These are phyloP conservation scores for Platyura marginata DNA, from an alignment of 1,140 invertebrate genomes.

Conservation along the genomic window DNA sequence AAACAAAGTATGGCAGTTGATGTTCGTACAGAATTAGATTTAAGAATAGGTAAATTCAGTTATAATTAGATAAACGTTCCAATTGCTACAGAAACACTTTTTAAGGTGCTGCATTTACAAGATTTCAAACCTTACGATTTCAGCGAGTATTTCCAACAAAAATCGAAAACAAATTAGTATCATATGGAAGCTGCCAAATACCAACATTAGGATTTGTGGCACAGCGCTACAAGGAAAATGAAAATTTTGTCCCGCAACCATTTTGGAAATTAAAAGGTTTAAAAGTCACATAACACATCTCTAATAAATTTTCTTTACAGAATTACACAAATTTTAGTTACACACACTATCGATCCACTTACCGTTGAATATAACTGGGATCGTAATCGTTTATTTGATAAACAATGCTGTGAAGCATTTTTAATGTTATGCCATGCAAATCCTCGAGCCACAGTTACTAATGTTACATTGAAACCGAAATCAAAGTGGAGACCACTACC, in stretches of 20 bases:
- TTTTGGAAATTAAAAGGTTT: constrained; percentile 90
- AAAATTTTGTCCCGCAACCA: constrained; percentile 71
- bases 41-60: too few species aligned
- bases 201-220: constrained; percentile 95
- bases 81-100: constrained; percentile 30
- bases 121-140: constrained; percentile 88
- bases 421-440: constrained; percentile 61
- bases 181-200: constrained; percentile 96
- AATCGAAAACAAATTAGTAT: constrained; percentile 65
- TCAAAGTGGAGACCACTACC: constrained; percentile 91
- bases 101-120: constrained; percentile 97
- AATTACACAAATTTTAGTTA: constrained; percentile 44
- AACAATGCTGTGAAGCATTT: constrained; percentile 59
- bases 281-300: too few species aligned
- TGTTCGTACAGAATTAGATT: constrained; percentile 85
- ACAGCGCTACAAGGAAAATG: constrained; percentile 76
- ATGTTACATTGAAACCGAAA: constrained; percentile 76
- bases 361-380: constrained; percentile 83
- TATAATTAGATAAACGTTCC: not conserved
- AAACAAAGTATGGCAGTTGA: constrained; percentile 86
- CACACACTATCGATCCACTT: constrained; percentile 46
- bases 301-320: constrained; percentile 4
- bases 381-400: constrained; percentile 74
- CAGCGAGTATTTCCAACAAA: constrained; percentile 66
- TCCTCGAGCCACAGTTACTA: constrained; percentile 58